Percentiles rank a stretch among this genome's conserved stretches.
These are phyloP conservation scores for Bellardia pandia DNA, from an alignment of 2,888 invertebrate species.

Conservation along the genomic window DNA sequence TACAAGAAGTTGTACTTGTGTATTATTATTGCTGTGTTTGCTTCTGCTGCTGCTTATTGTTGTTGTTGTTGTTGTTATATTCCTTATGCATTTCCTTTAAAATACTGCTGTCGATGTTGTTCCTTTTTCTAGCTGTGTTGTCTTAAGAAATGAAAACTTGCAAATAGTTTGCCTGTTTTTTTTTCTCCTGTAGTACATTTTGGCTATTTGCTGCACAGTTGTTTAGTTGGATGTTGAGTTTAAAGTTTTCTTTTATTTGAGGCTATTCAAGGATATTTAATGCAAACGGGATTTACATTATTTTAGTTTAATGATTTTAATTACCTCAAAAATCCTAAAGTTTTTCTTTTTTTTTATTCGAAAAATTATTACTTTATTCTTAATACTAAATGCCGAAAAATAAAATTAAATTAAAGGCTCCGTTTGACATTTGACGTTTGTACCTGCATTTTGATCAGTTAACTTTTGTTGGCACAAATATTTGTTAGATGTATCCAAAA, in stretches of 20 bases:
- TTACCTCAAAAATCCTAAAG: neutral
- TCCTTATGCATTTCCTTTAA: conserved; percentile 54
- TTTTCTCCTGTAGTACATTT: conserved; percentile 32
- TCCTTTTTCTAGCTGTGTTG: conserved; percentile 51
- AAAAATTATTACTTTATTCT: neutral
- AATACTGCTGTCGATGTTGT: conserved; percentile 45
- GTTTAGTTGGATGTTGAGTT: conserved; percentile 8
- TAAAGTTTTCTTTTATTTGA: neutral
- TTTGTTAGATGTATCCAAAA: no score
- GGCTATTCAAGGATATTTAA: neutral
- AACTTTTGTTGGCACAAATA: no score
- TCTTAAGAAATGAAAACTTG: conserved; percentile 57
- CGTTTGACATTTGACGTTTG: no score
- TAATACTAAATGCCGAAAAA: no score
- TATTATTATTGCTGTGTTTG: conserved; percentile 20
- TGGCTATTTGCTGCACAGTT: conserved; percentile 62
- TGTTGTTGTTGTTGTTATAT: conserved; percentile 43
- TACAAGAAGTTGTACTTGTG: conserved; percentile 56
- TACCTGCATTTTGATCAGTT: no score
- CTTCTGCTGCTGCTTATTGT: conserved; percentile 23
- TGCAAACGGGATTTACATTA: neutral
- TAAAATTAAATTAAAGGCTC: no score
- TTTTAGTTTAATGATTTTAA: no score
- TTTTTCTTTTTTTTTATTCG: neutral
- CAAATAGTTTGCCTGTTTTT: conserved; percentile 24